A percentile compares a stretch with the other conserved stretches of the same genome.
phyloP scores from a whole-genome alignment of 2,113 vertebrate species.

The Anas platyrhynchos region DNA sequence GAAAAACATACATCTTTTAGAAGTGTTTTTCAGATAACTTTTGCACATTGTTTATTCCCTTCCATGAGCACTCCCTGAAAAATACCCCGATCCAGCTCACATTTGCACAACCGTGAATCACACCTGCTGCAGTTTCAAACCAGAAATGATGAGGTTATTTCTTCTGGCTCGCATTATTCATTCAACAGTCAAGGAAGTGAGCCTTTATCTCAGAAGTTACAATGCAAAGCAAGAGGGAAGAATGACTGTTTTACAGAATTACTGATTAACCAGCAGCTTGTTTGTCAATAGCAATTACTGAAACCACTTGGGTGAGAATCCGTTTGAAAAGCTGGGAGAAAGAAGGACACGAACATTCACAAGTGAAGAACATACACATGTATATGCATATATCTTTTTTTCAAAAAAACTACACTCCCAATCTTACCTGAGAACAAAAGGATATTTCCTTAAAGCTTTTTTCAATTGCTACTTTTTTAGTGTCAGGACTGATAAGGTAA shows the following conservation, averaged over 20 bases:
- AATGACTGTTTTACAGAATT: background rate
- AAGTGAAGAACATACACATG: background rate
- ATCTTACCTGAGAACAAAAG: conserved; percentile 96
- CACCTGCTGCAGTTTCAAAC: background rate
- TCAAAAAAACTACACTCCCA: background rate
- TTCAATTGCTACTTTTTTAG: conserved; percentile 95
- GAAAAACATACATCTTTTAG: fast-evolving
- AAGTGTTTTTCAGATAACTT: background rate
- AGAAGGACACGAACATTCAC: background rate
- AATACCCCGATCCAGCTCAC: background rate
- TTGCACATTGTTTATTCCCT: background rate
- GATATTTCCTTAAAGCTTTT: conserved; percentile 99
- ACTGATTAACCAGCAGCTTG: background rate
- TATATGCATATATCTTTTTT: background rate
- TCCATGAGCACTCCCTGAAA: background rate
- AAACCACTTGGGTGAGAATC: background rate
- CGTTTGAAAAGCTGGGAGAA: background rate
- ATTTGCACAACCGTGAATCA: background rate
- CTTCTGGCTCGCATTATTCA: background rate
- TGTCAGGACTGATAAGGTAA: conserved; percentile 97
- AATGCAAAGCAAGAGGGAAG: background rate
- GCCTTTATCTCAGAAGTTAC: background rate
- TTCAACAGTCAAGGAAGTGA: background rate
- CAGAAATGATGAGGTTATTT: background rate
- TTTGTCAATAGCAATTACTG: background rate